A percentile compares a stretch with the other conserved stretches of the same genome.
These are phyloP conservation scores for Polyodon spathula DNA, from an alignment of 2,113 vertebrate genomes.

Conservation along the genomic window DNA sequence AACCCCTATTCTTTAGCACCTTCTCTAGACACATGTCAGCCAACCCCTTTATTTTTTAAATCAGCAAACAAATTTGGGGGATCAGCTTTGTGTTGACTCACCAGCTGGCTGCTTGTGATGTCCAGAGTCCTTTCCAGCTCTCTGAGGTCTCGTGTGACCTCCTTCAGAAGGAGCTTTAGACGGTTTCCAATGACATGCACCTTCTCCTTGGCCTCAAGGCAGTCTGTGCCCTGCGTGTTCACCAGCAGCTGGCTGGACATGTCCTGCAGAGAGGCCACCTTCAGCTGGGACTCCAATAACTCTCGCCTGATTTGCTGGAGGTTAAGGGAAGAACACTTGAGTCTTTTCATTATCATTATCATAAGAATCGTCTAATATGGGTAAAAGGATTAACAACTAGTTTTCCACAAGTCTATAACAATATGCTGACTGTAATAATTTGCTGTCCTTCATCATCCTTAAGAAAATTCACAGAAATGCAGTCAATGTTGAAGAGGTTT, in stretches of 20 bases:
- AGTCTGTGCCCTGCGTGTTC: constrained; percentile 79
- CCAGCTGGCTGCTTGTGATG: constrained; percentile 62
- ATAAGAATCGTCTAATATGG: too few species aligned
- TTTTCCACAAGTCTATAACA: too few species aligned
- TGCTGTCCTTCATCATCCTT: too few species aligned
- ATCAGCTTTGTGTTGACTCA: constrained; percentile 40
- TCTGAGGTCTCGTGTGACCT: constrained; percentile 76
- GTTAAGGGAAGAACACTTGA: not conserved
- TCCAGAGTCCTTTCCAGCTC: constrained; percentile 74
- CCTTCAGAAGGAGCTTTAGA: constrained; percentile 81
- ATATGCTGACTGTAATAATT: too few species aligned
- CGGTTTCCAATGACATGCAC: constrained; percentile 94
- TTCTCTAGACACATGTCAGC: not conserved
- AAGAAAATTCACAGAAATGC: too few species aligned
- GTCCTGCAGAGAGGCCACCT: constrained; percentile 80
- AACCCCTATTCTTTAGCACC: too few species aligned
- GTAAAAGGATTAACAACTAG: too few species aligned
- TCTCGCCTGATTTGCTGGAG: constrained; percentile 83
- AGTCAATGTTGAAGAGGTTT: too few species aligned
- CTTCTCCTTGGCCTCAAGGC: constrained; percentile 91
- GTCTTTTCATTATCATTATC: too few species aligned
- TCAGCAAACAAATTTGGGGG: too few species aligned
- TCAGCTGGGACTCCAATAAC: constrained; percentile 78
- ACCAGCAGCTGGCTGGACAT: constrained; percentile 86
- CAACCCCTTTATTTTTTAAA: too few species aligned